Base-by-base conservation (phyloP, 2,113 vertebrate genomes). In the Hyperopisus bebe region DNA sequence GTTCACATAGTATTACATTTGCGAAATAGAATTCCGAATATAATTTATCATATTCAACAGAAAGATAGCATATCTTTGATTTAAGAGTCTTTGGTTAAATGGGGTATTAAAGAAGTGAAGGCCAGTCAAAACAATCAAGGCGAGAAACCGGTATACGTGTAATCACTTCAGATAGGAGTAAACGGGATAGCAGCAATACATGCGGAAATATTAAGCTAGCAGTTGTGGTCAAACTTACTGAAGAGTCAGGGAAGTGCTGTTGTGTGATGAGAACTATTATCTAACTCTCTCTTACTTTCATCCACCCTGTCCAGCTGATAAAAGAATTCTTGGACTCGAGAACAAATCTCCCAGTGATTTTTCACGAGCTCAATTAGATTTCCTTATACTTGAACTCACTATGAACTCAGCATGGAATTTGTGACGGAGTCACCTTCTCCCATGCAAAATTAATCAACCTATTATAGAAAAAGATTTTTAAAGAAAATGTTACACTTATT, bases 341-440 rank as follows among this genome's bases (percentile, higher is more conserved):
- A 46, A 86, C 44, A 6, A 46, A 24, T 85, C 24, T 85, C 48
- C 82, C 21, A 3, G 44, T 46, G 24, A 86, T 86, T 27, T 50
- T 50, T 86, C 83, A 86, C 13, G 83, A 50, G 24, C 83, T 86
- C 44, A 50, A 42, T 42, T 80, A 27, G 44, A 86, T 50, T 86
- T n/a, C 21, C 44, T 86, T 27, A 48, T n/a, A n/a, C 83, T 27
- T 48, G 46, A 86, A 47, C 44, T 47, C 44, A n/a, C 10, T 19
- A 27, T 50, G 83, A 86, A 86, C 83, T 86, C 83, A 86, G 44
- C 83, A 27, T 86, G 83, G 83, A 86, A 47, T 86, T 86, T 86
- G 1, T 47, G 47, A 86, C 2, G 10, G 10, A 47, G n/a, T 27
- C 46, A 15, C 10, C 19, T 21, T 27, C 42, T 27, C 46, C 8